These are phyloP conservation scores for Ceratitis capitata DNA, from an alignment of 1,140 invertebrate species.

Conservation along the genomic window DNA sequence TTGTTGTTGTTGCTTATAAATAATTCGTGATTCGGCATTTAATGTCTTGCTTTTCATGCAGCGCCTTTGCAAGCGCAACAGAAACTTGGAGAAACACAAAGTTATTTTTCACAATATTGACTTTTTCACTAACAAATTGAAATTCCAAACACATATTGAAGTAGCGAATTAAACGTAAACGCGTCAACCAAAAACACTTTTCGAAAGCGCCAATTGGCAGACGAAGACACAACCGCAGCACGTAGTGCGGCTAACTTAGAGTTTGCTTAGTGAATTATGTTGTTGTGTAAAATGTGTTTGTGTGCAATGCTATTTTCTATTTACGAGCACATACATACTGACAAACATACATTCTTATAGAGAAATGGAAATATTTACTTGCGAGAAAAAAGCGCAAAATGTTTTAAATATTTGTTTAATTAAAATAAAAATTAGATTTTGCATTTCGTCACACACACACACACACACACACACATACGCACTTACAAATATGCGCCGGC, in stretches of 20 bases:
- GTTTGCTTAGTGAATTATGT: neutral
- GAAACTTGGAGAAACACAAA: neutral
- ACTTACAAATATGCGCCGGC: neutral
- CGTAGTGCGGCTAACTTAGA: neutral
- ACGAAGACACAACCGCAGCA: neutral
- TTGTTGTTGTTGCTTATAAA: neutral
- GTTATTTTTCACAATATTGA: neutral
- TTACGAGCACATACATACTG: no score
- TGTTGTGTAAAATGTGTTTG: neutral
- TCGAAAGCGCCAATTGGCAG: neutral
- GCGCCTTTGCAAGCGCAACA: neutral
- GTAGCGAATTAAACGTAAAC: no score
- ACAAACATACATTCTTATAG: no score
- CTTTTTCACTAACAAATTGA: conserved; percentile 10
- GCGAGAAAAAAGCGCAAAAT: neutral
- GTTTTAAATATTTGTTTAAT: neutral
- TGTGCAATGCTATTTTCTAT: no score
- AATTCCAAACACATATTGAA: conserved; percentile 12
- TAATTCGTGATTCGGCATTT: neutral
- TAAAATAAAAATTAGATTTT: neutral
- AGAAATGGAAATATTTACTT: neutral
- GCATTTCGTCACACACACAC: neutral
- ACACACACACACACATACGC: neutral
- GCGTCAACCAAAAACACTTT: conserved; percentile 14
- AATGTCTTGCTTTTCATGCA: neutral